Percentiles rank a stretch among this genome's conserved stretches.
Evolutionary conservation across 2,113 vertebrate genomes (phyloP).

Genomic region (Phycodurus eques): DNA sequence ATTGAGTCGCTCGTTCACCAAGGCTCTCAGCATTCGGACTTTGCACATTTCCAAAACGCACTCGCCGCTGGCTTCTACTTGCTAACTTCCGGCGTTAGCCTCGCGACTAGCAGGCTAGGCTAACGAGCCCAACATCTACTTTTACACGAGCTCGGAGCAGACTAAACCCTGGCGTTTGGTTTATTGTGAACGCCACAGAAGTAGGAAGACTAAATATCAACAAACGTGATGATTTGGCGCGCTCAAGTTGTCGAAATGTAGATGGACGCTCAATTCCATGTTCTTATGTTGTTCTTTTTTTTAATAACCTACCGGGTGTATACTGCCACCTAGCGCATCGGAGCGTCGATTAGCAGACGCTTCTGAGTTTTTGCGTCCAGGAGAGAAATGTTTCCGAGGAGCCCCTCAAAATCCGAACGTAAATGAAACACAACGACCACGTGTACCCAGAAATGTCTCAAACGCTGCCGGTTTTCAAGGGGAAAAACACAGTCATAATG

Average conservation of each 20-base stretch:
- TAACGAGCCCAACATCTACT: not conserved
- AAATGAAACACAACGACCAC: no score
- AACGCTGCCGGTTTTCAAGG: no score
- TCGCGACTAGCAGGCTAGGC: not conserved
- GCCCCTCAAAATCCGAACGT: no score
- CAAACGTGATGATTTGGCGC: not conserved
- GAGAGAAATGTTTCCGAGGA: no score
- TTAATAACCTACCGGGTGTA: not conserved
- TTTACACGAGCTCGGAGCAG: not conserved
- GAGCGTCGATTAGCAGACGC: not conserved
- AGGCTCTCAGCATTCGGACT: not conserved
- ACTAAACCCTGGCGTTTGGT: not conserved
- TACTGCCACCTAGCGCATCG: not conserved
- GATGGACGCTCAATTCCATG: not conserved
- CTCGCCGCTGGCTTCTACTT: not conserved
- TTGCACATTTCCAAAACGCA: not conserved
- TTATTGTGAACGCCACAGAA: not conserved
- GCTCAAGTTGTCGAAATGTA: not conserved
- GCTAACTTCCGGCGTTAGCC: not conserved
- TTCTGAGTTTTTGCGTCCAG: not conserved
- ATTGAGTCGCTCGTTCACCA: slow-evolving; percentile 1
- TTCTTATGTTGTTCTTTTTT: not conserved
- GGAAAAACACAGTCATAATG: no score
- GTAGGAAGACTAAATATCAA: not conserved
- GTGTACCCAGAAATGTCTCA: no score